Evolutionary conservation across 1,140 invertebrate species (phyloP).

Genomic region (Pissodes strobi): DNA sequence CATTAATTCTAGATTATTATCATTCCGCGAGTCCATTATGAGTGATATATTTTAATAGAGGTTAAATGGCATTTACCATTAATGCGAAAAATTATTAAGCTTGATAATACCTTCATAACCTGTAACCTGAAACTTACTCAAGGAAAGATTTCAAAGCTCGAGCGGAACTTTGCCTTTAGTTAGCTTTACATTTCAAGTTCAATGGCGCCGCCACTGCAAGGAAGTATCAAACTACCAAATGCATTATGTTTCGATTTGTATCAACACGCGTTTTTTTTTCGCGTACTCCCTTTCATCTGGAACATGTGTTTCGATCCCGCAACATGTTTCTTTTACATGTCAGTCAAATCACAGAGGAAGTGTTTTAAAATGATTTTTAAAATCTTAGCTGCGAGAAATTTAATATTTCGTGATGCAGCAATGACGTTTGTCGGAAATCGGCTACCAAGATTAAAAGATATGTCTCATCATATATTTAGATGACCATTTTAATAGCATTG

Average conservation of each 20-base stretch:
- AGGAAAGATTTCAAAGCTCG: too few species aligned
- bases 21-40: too few species aligned
- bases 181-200: too few species aligned
- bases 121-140: too few species aligned
- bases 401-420: constrained; percentile 3
- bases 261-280: constrained; percentile 7
- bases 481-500: too few species aligned
- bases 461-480: too few species aligned
- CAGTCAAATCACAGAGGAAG: constrained; percentile 12
- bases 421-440: neutral
- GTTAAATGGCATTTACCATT: too few species aligned
- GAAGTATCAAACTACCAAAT: constrained; percentile 16
- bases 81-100: too few species aligned
- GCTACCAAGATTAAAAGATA: neutral
- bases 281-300: constrained; percentile 8
- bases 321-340: constrained; percentile 11
- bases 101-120: too few species aligned
- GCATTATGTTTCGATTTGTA: constrained; percentile 15
- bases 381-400: constrained; percentile 1
- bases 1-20: too few species aligned
- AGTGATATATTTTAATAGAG: too few species aligned
- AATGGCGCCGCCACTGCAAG: neutral
- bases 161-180: too few species aligned
- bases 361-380: constrained; percentile 18
- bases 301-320: constrained; percentile 8